Evolutionary conservation across 1,140 invertebrate genomes (phyloP), one percentile per base, ranked within the genome.

Genomic region (Lasioglossum albipes): DNA sequence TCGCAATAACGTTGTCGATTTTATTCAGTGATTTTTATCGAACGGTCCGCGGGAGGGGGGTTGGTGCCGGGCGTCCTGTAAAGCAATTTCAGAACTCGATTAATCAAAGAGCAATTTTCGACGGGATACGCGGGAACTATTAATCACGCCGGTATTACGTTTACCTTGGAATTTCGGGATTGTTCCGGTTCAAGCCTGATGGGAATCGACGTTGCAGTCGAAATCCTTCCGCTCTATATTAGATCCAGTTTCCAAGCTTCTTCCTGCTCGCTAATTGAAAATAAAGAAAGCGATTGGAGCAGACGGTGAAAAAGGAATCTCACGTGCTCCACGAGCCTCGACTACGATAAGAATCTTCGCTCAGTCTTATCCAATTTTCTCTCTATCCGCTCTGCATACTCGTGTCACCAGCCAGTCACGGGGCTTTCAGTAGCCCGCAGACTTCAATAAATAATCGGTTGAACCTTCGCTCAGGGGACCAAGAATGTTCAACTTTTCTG

Each of bases 91-190:
- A 59, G 42, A 67, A 49, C 41, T 65, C 49, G 71, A 79, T 74
- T 66, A 74, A 79, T 79, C 62, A 66, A 67, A 66, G 62, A 13
- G 18, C 69, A 66, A 79, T 66, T 66, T 73, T 65, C 61, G 36
- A 66, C 31, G 18, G 36, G 61, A n/a, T 64, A 42, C 70, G 69
- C 52, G 72, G 31, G 62, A 65, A 54, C 61, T 71, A 79, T 79
- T 79, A 79, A 74, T 66, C 52, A 59, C 49, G 7, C 16, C 20
- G 49, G 36, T 68, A 64, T 78, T 79, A 79, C 71, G 71, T 79
- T 79, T 57, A 79, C 72, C 49, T 66, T 62, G 68, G 20, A 72
- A 27, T 72, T 41, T 41, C 36, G 70, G 45, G 54, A 68, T 68
- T 62, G 77, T 74, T 57, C 36, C 49, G 45, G 7, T 42, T 12